A percentile compares a stretch with the other conserved stretches of the same genome.
Evolutionary conservation across 2,888 invertebrate genomes (phyloP).

Genomic region (Shargacucullia verbasci): DNA sequence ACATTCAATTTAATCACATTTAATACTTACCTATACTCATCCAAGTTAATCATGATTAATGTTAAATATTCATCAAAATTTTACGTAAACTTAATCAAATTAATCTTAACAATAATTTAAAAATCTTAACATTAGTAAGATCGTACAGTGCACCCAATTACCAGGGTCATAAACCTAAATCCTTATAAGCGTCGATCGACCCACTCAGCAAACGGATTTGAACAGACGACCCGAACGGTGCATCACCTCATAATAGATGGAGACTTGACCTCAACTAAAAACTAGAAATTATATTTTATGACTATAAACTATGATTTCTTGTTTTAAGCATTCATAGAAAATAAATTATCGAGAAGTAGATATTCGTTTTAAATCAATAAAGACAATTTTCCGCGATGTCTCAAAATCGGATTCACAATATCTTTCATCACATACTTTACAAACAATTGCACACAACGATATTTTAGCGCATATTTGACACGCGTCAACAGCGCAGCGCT

Average conservation of each 20-base stretch:
- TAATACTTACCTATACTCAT: not conserved
- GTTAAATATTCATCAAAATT: not conserved
- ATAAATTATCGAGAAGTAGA: not conserved
- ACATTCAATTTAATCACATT: no score
- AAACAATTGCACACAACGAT: no score
- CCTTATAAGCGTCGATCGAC: constrained; percentile 16
- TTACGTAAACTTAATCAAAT: not conserved
- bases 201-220: constrained; percentile 16
- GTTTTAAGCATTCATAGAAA: constrained; percentile 12
- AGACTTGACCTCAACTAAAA: no score
- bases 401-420: no score
- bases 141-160: constrained; percentile 13
- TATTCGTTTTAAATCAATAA: not conserved
- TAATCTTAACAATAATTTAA: constrained; percentile 6
- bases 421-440: no score
- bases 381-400: no score
- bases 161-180: constrained; percentile 26
- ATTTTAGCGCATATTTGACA: no score
- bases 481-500: no score
- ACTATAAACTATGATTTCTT: constrained; percentile 8
- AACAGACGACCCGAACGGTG: constrained; percentile 3
- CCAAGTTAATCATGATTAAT: no score
- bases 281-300: no score
- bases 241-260: constrained; percentile 11
- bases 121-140: not conserved